Evolutionary conservation across 2,113 vertebrate species (phyloP), one percentile per base, ranked within the genome.

Genomic region (Calidris pygmaea): DNA sequence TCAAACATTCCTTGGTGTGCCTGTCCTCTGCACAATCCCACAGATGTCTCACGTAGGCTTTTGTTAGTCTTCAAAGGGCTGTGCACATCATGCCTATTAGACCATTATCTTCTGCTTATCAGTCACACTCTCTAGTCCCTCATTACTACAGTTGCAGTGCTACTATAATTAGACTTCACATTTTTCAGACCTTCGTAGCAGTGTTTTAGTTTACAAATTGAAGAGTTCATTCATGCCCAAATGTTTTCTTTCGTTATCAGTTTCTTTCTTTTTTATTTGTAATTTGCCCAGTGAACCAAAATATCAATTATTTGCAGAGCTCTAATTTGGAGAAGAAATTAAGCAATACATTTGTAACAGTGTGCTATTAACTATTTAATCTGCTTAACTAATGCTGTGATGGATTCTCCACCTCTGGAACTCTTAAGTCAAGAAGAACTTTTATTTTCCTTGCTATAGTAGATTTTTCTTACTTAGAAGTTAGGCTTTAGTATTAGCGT

Each of bases 211-310:
- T 77, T 74, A 74, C 32, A 58, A 90, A 93, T 67, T 59, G 83
- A 90, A 60, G 50, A 92, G 76, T 32, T 96, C 3, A 41, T 73
- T 92, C 76, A 66, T 67, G 86, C 35, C 84, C 78, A 70, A 92
- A 95, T 91, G 43, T 82, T 89, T 95, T 95, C 72, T 72, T 91
- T 84, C 22, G 1, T 92, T 96, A 95, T 87, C 52, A 91, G 74
- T 95, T 91, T 76, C 29, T 79, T 83, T 32, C 68, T 55, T 70
- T 87, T 89, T 93, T 81, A 39, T 55, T 96, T 96, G 66, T 88
- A 73, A 93, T 96, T 97, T 96, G 47, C 59, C 50, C 85, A 83
- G 37, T 47, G 72, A 93, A 93, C 78, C 83, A 92, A 92, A 91
- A 92, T 80, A 92, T 72, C 76, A 75, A 76, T 94, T 96, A 87